Percentiles rank a stretch among this genome's conserved stretches.
phyloP scores from a whole-genome alignment of 2,113 vertebrate species.

The Peromyscus maniculatus region DNA sequence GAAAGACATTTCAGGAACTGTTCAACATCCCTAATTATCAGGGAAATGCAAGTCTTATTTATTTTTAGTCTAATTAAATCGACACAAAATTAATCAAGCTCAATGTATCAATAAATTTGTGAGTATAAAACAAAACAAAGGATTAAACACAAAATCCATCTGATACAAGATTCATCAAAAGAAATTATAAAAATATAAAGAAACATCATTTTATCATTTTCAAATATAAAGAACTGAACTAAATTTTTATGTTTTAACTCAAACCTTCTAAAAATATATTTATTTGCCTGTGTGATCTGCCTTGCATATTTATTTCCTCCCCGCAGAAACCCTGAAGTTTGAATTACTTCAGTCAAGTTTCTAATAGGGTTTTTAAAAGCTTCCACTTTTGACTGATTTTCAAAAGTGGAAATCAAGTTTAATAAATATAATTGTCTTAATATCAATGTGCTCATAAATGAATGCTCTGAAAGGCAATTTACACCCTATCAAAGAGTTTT shows the following conservation, averaged over 20 bases:
- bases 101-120: neutral
- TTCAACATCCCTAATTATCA: no score
- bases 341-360: neutral
- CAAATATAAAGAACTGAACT: neutral
- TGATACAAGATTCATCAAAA: neutral
- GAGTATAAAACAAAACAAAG: neutral
- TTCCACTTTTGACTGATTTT: neutral
- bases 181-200: neutral
- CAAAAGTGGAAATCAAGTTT: neutral
- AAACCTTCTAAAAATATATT: neutral
- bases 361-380: neutral
- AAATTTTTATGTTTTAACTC: neutral
- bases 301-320: neutral
- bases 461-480: neutral
- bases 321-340: neutral
- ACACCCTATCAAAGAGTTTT: neutral
- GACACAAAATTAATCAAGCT: neutral
- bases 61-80: neutral
- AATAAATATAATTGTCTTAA: neutral
- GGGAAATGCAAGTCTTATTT: no score
- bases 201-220: neutral
- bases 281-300: neutral
- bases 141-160: neutral
- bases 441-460: neutral
- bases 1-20: no score